These are phyloP conservation scores for Plutomurus gul DNA, from an alignment of 1,140 invertebrate genomes.

Conservation along the genomic window DNA sequence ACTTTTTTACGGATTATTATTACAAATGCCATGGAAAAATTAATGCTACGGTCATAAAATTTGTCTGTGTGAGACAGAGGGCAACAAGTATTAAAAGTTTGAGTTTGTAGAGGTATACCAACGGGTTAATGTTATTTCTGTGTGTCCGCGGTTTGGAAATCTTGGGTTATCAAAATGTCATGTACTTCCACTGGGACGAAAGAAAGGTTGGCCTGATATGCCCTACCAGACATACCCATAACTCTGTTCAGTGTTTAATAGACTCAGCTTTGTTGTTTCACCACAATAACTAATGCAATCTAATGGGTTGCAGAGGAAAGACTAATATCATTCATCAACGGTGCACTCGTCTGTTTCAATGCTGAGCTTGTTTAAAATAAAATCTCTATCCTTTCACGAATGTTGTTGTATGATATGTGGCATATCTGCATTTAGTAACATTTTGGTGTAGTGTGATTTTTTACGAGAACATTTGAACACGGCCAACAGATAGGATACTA, in stretches of 20 bases:
- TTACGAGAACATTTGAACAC: neutral
- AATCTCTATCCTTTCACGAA: neutral
- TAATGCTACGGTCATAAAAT: too few species aligned
- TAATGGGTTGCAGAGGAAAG: neutral
- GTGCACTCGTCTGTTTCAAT: neutral
- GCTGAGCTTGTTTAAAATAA: neutral
- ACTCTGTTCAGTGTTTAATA: neutral
- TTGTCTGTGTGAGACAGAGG: too few species aligned
- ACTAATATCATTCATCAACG: conserved; percentile 13
- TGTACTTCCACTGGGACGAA: neutral
- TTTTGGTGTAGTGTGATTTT: conserved; percentile 18
- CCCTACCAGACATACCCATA: too few species aligned
- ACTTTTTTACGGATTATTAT: too few species aligned
- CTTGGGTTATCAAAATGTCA: conserved; percentile 21
- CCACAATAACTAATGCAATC: neutral
- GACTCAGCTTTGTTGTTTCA: neutral
- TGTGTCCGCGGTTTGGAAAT: neutral
- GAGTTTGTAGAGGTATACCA: neutral
- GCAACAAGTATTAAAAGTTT: neutral
- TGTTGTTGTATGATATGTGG: neutral
- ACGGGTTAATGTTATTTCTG: too few species aligned
- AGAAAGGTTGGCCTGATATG: too few species aligned
- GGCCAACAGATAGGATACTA: neutral
- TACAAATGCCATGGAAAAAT: too few species aligned
- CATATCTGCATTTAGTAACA: neutral